Conservation (phyloP, 2,797 vertebrate genomes). For the Crenichthys baileyi region DNA sequence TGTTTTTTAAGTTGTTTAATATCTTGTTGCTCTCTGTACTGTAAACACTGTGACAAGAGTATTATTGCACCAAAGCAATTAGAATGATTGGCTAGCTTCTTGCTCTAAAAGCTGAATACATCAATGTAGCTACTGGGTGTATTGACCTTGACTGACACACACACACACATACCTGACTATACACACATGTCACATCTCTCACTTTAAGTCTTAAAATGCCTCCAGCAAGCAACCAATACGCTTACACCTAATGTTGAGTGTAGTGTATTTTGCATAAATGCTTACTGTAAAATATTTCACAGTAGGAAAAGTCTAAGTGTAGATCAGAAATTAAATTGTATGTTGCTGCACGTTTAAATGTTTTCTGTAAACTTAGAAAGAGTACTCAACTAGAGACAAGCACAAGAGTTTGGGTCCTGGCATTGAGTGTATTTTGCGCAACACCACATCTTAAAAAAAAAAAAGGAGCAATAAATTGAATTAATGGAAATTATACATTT, state of each 20-base stretch:
- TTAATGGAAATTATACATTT: background rate
- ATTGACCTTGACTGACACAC: constrained; percentile 58
- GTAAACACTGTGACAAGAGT: constrained; percentile 13
- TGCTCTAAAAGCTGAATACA: constrained; percentile 40
- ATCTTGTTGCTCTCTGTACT: constrained; percentile 15
- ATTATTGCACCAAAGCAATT: constrained; percentile 40
- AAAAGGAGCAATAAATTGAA: background rate
- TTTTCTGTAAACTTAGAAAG: background rate
- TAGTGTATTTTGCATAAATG: background rate
- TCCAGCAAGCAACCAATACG: constrained; percentile 5
- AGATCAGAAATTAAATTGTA: background rate
- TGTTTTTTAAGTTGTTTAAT: background rate
- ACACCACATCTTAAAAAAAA: background rate
- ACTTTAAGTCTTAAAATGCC: background rate
- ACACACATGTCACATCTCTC: constrained; percentile 5
- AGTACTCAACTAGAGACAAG: background rate
- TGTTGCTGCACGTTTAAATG: background rate
- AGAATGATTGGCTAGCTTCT: constrained; percentile 45
- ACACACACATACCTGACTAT: constrained; percentile 13
- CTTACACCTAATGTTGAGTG: background rate
- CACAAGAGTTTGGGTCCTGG: background rate
- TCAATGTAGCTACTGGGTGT: constrained; percentile 34
- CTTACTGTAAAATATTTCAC: background rate
- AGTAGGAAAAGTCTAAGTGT: background rate
- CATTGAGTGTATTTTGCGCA: background rate